Conservation (phyloP, 2,113 vertebrate species). For the Nycticryphes semicollaris region DNA sequence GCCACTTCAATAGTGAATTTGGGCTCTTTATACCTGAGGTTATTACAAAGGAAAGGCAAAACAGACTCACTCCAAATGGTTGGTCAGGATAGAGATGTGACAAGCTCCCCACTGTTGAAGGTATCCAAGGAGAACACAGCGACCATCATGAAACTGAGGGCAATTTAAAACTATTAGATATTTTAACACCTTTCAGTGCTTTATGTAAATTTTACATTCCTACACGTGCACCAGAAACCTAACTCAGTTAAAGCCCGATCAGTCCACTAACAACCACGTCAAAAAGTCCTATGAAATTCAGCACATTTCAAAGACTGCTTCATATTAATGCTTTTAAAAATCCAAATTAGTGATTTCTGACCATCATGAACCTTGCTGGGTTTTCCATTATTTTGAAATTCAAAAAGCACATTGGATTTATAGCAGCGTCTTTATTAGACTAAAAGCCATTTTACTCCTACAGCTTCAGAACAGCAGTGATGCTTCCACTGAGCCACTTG, state of each 20-base stretch:
- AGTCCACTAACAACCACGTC: not conserved
- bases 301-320: not conserved
- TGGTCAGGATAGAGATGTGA: not conserved
- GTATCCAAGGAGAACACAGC: not conserved
- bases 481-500: not conserved
- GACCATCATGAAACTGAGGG: not conserved
- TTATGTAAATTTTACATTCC: not conserved
- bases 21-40: not conserved
- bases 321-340: not conserved
- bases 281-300: not conserved
- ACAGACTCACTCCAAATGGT: not conserved
- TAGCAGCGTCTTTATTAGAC: not conserved
- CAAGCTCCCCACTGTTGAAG: not conserved
- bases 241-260: not conserved
- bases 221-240: not conserved
- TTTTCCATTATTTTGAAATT: not conserved
- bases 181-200: not conserved
- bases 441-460: slow-evolving; percentile 3
- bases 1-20: not conserved
- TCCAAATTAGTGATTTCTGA: not conserved
- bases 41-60: not conserved
- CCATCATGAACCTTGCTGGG: not conserved
- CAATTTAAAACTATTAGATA: not conserved
- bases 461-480: not conserved
- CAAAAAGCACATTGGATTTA: not conserved